Conservation (phyloP, 2,888 invertebrate species). For the Cosmia pyralina region DNA sequence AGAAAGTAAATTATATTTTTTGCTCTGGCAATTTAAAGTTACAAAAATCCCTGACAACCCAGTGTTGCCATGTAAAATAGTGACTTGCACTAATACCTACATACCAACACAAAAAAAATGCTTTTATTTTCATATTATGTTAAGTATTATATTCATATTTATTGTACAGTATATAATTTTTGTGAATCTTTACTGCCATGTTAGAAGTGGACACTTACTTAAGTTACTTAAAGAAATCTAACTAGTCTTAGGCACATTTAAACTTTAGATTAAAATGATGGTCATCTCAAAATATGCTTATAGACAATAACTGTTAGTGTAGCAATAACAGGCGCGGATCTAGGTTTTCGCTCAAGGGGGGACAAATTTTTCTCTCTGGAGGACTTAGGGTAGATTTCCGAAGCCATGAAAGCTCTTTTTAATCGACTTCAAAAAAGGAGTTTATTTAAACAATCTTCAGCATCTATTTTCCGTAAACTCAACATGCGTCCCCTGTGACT, state of each 20-base stretch:
- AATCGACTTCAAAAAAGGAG: no score
- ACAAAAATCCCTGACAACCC: not conserved
- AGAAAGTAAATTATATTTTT: not conserved
- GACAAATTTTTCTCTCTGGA: no score
- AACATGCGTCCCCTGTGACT: no score
- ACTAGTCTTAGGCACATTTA: slow-evolving; percentile 77
- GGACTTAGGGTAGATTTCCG: no score
- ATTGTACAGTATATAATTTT: slow-evolving; percentile 64
- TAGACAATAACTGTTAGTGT: slow-evolving; percentile 60
- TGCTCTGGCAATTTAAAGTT: slow-evolving; percentile 2
- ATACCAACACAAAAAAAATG: slow-evolving; percentile 43
- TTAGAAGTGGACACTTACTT: slow-evolving; percentile 61
- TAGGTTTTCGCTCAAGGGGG: no score
- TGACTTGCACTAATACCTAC: slow-evolving; percentile 11
- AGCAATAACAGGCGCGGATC: slow-evolving; percentile 5
- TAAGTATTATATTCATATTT: slow-evolving; percentile 53
- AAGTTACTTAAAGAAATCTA: slow-evolving; percentile 66
- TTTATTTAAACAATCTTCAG: no score
- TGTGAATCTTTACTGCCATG: slow-evolving; percentile 74
- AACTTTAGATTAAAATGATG: slow-evolving; percentile 54
- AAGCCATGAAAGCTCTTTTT: no score
- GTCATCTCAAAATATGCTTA: slow-evolving; percentile 62
- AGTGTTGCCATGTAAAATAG: slow-evolving; percentile 41
- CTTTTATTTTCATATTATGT: slow-evolving; percentile 65
- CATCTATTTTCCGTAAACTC: no score